These are phyloP conservation scores for Eulemur albifrons DNA, from an alignment of 2,797 vertebrate genomes.

Conservation along the genomic window DNA sequence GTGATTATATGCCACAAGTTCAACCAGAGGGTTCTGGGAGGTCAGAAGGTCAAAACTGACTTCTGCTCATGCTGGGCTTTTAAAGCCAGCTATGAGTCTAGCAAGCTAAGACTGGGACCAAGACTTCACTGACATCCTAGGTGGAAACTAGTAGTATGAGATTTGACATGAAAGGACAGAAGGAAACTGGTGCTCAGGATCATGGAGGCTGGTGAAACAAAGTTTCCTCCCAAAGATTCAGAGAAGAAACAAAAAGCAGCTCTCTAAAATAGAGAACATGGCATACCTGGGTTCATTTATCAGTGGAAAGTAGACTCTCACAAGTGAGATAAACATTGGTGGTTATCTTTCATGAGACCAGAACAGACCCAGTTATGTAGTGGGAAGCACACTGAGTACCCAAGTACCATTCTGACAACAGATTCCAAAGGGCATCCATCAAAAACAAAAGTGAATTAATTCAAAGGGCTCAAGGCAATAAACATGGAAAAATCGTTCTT, in stretches of 20 bases:
- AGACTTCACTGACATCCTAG: neutral
- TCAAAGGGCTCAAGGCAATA: neutral
- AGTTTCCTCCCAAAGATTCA: neutral
- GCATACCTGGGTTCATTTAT: neutral
- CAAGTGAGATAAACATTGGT: neutral
- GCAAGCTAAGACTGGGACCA: neutral
- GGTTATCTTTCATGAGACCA: neutral
- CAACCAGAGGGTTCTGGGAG: neutral
- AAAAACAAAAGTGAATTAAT: neutral
- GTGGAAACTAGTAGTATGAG: neutral
- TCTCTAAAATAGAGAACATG: neutral
- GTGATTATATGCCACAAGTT: neutral
- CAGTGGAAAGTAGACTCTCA: neutral
- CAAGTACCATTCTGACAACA: neutral
- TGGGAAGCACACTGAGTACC: neutral
- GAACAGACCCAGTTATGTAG: neutral
- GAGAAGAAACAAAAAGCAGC: neutral
- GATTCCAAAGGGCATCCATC: neutral
- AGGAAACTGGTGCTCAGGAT: neutral
- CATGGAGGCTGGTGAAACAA: neutral
- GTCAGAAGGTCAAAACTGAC: neutral
- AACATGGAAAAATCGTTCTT: constrained; percentile 16
- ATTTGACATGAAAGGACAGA: neutral
- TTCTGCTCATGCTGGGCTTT: neutral
- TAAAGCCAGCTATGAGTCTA: neutral